Conservation (phyloP, 2,797 vertebrate species). For the Lycodopsis pacificus region DNA sequence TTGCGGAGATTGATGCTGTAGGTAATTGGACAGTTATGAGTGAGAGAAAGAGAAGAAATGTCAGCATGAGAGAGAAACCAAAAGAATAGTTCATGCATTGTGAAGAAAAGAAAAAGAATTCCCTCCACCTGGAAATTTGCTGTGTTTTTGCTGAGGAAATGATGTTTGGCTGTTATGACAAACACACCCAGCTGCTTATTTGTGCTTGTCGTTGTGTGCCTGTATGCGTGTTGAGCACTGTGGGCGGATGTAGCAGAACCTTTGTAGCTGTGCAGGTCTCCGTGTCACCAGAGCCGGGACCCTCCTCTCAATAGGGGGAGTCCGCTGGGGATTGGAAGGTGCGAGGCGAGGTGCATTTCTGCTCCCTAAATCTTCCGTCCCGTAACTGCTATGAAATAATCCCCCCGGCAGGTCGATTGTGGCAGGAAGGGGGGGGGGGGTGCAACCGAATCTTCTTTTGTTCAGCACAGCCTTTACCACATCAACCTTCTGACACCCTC, state of each 20-base stretch:
- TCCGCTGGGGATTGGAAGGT: conserved; percentile 58
- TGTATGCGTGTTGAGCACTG: neutral
- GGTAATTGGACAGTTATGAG: conserved; percentile 55
- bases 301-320: conserved; percentile 38
- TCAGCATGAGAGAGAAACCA: neutral
- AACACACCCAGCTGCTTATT: conserved; percentile 3
- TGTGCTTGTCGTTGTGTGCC: neutral
- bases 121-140: conserved; percentile 38
- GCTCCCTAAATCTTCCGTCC: conserved; percentile 65
- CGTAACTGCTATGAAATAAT: conserved; percentile 75
- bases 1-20: conserved; percentile 51
- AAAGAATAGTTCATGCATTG: conserved; percentile 40
- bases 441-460: conserved; percentile 73
- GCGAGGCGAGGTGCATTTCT: conserved; percentile 53
- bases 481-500: conserved; percentile 67
- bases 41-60: conserved; percentile 3
- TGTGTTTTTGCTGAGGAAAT: conserved; percentile 6
- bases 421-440: conserved; percentile 35
- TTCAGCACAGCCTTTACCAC: conserved; percentile 63
- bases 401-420: conserved; percentile 66
- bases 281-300: conserved; percentile 42
- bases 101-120: conserved; percentile 9
- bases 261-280: conserved; percentile 38
- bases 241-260: conserved; percentile 35
- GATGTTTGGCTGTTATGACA: neutral